A percentile compares a stretch with the other conserved stretches of the same genome.
Evolutionary conservation across 2,888 invertebrate genomes (phyloP).

Genomic region (Apotomis betuletana): DNA sequence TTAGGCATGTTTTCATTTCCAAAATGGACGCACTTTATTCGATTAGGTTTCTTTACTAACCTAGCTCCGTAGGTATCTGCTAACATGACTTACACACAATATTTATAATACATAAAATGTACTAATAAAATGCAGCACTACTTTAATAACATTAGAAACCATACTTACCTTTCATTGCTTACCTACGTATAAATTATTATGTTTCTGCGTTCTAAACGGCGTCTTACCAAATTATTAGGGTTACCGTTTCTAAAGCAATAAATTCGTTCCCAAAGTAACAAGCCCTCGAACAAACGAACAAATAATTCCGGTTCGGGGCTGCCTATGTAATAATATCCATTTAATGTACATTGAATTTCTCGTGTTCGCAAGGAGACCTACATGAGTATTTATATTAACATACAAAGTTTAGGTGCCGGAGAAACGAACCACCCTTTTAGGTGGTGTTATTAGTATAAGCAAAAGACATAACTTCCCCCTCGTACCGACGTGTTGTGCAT

Average conservation of each 20-base stretch:
- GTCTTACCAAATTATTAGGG: background rate
- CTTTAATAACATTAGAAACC: too few relatives aligned
- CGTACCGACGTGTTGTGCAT: constrained; percentile 73
- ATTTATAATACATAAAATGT: too few relatives aligned
- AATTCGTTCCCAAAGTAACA: constrained; percentile 36
- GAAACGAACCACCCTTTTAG: constrained; percentile 73
- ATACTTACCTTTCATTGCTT: background rate
- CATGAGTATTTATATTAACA: constrained; percentile 79
- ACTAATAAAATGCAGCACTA: too few relatives aligned
- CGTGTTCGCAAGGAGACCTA: constrained; percentile 70
- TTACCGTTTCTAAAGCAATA: constrained; percentile 13
- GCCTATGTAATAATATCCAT: constrained; percentile 68
- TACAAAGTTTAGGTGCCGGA: constrained; percentile 73
- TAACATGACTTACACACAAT: too few relatives aligned
- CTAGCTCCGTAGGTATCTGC: too few relatives aligned
- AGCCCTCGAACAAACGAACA: constrained; percentile 50
- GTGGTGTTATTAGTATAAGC: constrained; percentile 80
- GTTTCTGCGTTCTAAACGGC: background rate
- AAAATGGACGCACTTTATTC: too few relatives aligned
- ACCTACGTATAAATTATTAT: background rate
- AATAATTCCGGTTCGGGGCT: constrained; percentile 61
- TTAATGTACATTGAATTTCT: constrained; percentile 68
- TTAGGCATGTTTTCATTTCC: too few relatives aligned
- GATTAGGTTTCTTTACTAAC: too few relatives aligned
- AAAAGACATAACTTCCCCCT: constrained; percentile 76